Percentiles rank a stretch among this genome's conserved stretches.
phyloP scores from a whole-genome alignment of 1,140 invertebrate species.

The Drosophila paulistorum region DNA sequence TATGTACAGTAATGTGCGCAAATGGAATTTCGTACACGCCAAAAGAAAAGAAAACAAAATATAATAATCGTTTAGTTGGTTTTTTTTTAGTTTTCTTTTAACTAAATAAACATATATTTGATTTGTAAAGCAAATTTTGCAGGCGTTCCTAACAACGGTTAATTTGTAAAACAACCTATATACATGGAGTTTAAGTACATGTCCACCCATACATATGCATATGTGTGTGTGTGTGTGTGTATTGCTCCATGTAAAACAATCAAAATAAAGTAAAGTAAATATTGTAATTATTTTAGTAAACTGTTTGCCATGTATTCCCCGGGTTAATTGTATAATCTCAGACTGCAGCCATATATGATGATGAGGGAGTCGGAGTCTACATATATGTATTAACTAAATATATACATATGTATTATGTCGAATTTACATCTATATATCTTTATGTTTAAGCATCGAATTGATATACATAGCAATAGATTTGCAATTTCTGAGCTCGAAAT shows the following conservation, averaged over 20 bases:
- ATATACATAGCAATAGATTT: neutral
- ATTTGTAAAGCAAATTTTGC: slow-evolving; percentile 9
- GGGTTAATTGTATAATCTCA: slow-evolving; percentile 9
- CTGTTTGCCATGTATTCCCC: slow-evolving; percentile 10
- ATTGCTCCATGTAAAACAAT: neutral
- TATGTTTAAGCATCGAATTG: slow-evolving; percentile 11
- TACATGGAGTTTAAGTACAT: neutral
- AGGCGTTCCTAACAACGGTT: slow-evolving; percentile 13
- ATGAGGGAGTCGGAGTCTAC: neutral
- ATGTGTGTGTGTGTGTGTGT: neutral
- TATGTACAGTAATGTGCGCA: slow-evolving; percentile 7
- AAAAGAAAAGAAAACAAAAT: neutral
- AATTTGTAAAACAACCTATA: slow-evolving; percentile 9
- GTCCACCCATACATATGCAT: neutral
- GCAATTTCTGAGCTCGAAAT: neutral
- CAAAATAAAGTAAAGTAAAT: slow-evolving; percentile 7
- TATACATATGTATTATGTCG: neutral
- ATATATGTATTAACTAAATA: slow-evolving; percentile 13
- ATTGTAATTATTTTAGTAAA: slow-evolving; percentile 14
- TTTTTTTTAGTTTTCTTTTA: neutral
- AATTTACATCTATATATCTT: slow-evolving; percentile 4
- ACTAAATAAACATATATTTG: neutral
- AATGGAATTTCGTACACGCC: slow-evolving; percentile 6
- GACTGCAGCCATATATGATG: slow-evolving; percentile 19
- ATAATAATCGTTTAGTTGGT: neutral